Evolutionary conservation across 2,888 invertebrate species (phyloP), one percentile per base, ranked within the genome.

Genomic region (Limnephilus lunatus): DNA sequence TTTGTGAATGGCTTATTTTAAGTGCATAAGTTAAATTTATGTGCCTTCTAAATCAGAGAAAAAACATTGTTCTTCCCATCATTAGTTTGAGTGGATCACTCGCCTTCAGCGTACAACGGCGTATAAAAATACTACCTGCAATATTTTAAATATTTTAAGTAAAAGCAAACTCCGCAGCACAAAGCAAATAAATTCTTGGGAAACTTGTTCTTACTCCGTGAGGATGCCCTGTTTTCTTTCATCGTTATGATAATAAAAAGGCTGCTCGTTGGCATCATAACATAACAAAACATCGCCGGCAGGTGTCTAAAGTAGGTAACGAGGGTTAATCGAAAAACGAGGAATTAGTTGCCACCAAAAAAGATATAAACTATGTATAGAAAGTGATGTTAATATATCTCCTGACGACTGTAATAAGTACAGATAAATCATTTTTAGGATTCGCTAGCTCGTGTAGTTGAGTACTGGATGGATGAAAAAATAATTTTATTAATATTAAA

Each of bases 191-290:
- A 35, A 83, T 68, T n/a, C 68, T 25, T 68, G 68, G 83, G 25
- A 83, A 83, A 83, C 35, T 83, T 83, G 19, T 25, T 32, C 83
- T 25, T 83, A 83, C 35, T 25, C 25, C 9, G 35, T 83, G 39
- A 83, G 35, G 25, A 68, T 25, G 83, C 35, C 35, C 25, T 83
- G 83, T 83, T 83, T 83, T 83, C 32, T 83, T 83, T 83, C 83
- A 35, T 32, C 35, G 25, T 83, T 83, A 83, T 83, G 35, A 83
- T 83, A 83, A 83, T 83, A 83, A 83, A 83, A 83, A 68, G 32
- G 30, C 19, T 35, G 19, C 35, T 31, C 83, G 32, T 32, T 35
- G 35, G 32, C 4, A 83, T 19, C 83, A 68, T 68, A 68, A 68
- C n/a, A 68, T 11, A 68, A 68, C 68, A 25, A 68, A 68, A 68